These are phyloP conservation scores for Cyanoliseus patagonus DNA, from an alignment of 2,113 vertebrate species.

Conservation along the genomic window DNA sequence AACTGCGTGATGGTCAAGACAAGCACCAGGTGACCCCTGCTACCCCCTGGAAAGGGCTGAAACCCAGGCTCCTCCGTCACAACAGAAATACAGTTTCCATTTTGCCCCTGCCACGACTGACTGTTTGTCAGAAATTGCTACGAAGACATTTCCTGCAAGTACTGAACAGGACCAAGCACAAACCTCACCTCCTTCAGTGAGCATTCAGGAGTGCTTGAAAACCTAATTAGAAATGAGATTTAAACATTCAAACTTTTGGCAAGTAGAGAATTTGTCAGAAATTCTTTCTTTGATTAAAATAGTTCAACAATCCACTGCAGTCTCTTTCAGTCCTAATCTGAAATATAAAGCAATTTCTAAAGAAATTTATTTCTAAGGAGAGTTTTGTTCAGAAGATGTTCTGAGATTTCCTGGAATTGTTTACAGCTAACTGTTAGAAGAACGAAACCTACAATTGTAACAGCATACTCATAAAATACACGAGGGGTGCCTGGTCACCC, in stretches of 20 bases:
- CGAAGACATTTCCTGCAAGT: not conserved
- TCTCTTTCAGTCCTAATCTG: not conserved
- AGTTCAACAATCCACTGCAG: not conserved
- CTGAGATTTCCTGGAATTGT: not conserved
- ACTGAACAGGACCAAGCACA: not conserved
- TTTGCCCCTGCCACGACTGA: not conserved
- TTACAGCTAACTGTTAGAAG: not conserved
- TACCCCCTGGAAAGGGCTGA: not conserved
- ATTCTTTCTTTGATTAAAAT: not conserved
- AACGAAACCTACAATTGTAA: not conserved
- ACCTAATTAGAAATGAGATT: not conserved
- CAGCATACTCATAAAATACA: not conserved
- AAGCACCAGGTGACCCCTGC: not conserved
- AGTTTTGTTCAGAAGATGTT: not conserved
- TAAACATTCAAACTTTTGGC: not conserved
- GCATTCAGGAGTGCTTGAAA: not conserved
- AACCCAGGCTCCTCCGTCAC: not conserved
- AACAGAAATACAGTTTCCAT: not conserved
- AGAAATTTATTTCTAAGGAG: not conserved
- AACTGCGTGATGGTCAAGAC: not conserved
- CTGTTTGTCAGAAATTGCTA: not conserved
- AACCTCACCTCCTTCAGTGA: not conserved
- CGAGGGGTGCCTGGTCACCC: not conserved
- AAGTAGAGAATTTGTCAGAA: not conserved
- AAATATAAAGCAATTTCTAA: not conserved